These are phyloP conservation scores for Athetis lepigone DNA, from an alignment of 2,888 invertebrate species.

Conservation along the genomic window DNA sequence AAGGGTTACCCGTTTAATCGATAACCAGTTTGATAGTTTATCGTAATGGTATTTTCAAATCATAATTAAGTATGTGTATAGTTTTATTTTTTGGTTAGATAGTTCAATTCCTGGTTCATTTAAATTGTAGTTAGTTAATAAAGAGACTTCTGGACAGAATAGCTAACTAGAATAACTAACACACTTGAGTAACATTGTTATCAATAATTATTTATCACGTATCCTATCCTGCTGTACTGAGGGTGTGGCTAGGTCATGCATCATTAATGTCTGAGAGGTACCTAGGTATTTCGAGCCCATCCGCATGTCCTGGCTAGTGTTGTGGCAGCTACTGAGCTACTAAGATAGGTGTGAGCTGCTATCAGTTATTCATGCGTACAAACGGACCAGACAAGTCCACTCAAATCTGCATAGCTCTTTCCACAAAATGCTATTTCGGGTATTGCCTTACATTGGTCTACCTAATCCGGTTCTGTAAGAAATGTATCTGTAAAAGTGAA, in stretches of 20 bases:
- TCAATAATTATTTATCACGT: too few relatives aligned
- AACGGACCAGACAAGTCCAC: constrained; percentile 15
- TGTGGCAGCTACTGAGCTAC: constrained; percentile 11
- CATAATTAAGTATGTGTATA: too few relatives aligned
- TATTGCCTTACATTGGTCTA: constrained; percentile 4
- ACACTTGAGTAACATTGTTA: too few relatives aligned
- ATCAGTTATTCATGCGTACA: constrained; percentile 37
- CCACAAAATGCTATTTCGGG: constrained; percentile 10
- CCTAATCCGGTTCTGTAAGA: not conserved
- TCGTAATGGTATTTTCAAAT: too few relatives aligned
- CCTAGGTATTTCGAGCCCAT: not conserved
- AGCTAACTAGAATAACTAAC: too few relatives aligned
- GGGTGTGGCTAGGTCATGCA: not conserved
- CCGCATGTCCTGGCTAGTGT: not conserved
- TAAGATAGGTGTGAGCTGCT: constrained; percentile 21
- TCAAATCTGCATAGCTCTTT: constrained; percentile 34
- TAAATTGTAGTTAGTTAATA: too few relatives aligned
- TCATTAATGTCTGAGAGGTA: not conserved
- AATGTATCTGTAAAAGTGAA: not conserved
- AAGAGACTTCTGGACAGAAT: too few relatives aligned
- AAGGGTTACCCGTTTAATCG: too few relatives aligned
- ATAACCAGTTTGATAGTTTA: not conserved
- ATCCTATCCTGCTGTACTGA: too few relatives aligned
- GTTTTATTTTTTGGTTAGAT: too few relatives aligned
- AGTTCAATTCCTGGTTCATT: too few relatives aligned